Conservation (phyloP, 2,113 vertebrate species). For the Phylloscopus trochilus region DNA sequence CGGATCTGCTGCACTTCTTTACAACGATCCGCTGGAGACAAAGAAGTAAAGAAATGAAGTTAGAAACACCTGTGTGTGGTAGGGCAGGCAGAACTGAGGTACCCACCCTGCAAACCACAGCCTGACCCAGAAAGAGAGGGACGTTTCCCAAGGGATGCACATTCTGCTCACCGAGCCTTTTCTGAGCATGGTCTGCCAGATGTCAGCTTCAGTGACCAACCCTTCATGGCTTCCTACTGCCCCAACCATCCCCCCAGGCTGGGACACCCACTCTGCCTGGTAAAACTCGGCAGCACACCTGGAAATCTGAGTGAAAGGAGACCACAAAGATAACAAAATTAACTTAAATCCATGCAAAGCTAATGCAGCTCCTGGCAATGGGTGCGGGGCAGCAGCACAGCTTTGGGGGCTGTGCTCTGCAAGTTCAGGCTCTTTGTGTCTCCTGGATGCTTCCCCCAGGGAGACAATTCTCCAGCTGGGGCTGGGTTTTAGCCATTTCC, state of each 20-base stretch:
- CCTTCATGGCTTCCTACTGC: not conserved
- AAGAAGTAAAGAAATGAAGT: not conserved
- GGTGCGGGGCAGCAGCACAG: not conserved
- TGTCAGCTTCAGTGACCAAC: not conserved
- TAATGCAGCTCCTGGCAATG: not conserved
- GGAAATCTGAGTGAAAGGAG: not conserved
- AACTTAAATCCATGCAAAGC: not conserved
- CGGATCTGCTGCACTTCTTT: conserved; percentile 98
- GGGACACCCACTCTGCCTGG: not conserved
- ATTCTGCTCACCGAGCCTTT: not conserved
- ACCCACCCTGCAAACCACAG: not conserved
- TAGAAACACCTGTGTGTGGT: not conserved
- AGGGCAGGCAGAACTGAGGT: not conserved
- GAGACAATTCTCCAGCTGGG: not conserved
- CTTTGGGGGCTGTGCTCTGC: not conserved
- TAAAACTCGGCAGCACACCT: not conserved
- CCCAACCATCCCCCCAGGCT: not conserved
- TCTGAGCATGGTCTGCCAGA: not conserved
- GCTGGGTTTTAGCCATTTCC: not conserved
- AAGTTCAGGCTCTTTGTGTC: not conserved
- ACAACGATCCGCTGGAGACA: conserved; percentile 87
- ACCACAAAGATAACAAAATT: not conserved
- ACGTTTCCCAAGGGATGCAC: not conserved
- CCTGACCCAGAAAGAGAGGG: not conserved
- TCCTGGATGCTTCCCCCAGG: not conserved